phyloP scores from a whole-genome alignment of 2,113 vertebrate genomes.

The Machaerirhynchus nigripectus region DNA sequence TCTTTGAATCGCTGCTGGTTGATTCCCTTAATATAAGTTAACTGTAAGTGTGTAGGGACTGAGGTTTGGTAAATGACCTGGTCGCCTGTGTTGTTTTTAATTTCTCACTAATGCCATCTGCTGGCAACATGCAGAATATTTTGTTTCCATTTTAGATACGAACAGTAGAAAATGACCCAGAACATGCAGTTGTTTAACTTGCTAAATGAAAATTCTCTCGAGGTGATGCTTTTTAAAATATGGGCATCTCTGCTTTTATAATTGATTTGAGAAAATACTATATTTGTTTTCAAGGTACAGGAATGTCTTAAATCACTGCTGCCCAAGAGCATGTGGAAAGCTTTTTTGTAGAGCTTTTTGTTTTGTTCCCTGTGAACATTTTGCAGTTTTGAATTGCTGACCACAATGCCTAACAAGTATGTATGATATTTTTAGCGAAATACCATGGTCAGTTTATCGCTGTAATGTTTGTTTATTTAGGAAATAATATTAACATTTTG shows the following conservation, averaged over 20 bases:
- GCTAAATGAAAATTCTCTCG: background rate
- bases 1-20: background rate
- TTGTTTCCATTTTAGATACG: background rate
- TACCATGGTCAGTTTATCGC: background rate
- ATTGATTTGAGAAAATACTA: fast-evolving
- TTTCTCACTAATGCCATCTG: conserved; percentile 58
- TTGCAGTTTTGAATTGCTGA: background rate
- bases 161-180: background rate
- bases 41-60: background rate
- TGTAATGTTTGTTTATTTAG: background rate
- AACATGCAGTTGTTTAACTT: background rate
- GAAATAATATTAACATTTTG: background rate
- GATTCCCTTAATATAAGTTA: background rate
- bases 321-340: too few species aligned
- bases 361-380: background rate
- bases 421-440: background rate
- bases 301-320: background rate
- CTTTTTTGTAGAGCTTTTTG: background rate
- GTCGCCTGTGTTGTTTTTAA: background rate
- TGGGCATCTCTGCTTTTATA: fast-evolving
- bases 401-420: background rate
- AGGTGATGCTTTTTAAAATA: background rate
- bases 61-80: background rate
- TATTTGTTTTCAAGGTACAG: background rate
- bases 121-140: conserved; percentile 4